phyloP scores from a whole-genome alignment of 1,140 invertebrate genomes.

The Microplitis mediator region DNA sequence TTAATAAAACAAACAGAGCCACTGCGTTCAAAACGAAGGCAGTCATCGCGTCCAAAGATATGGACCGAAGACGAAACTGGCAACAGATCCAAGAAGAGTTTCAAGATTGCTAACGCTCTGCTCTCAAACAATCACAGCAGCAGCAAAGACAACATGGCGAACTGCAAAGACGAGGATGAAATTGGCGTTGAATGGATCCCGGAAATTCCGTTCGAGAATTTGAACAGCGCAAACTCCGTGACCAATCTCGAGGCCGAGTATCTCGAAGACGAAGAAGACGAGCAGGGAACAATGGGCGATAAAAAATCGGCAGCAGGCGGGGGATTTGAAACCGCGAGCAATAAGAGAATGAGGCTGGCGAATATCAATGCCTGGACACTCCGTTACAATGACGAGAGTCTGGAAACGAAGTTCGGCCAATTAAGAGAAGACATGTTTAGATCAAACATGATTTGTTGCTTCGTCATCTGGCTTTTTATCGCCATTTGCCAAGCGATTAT shows the following conservation, averaged over 20 bases:
- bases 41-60: slow-evolving; percentile 64
- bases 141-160: slow-evolving; percentile 38
- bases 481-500: slow-evolving; percentile 80
- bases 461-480: slow-evolving; percentile 89
- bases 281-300: slow-evolving; percentile 46
- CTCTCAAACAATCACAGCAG: slow-evolving; percentile 42
- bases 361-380: slow-evolving; percentile 88
- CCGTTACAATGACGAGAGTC: slow-evolving; percentile 76
- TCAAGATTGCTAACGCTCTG: slow-evolving; percentile 53
- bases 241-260: slow-evolving; percentile 60
- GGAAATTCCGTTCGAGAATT: slow-evolving; percentile 88
- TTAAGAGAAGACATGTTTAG: slow-evolving; percentile 93
- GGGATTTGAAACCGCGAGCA: slow-evolving; percentile 90
- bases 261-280: slow-evolving; percentile 55
- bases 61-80: slow-evolving; percentile 64
- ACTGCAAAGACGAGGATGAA: slow-evolving; percentile 73
- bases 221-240: slow-evolving; percentile 61
- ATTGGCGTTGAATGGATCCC: slow-evolving; percentile 83
- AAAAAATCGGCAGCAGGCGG: slow-evolving; percentile 84
- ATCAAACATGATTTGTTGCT: slow-evolving; percentile 91
- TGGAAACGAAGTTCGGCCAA: slow-evolving; percentile 82
- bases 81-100: slow-evolving; percentile 55
- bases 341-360: slow-evolving; percentile 86
- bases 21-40: slow-evolving; percentile 65
- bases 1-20: slow-evolving; percentile 88